Evolutionary conservation across 2,797 vertebrate genomes (phyloP), one percentile per base, ranked within the genome.

Genomic region (Pterois miles): DNA sequence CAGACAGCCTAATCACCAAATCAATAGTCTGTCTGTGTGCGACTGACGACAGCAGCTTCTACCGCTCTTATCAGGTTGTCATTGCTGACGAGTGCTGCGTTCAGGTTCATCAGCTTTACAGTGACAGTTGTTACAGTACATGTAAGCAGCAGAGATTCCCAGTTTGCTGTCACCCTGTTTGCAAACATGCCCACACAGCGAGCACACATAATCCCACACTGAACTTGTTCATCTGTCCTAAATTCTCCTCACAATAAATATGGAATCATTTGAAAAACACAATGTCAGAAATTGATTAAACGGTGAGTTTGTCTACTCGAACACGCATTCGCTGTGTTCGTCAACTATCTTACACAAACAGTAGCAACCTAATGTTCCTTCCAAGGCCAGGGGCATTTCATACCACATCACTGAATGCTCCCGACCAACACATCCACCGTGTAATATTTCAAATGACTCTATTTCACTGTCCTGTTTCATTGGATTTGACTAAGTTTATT

Each of bases 1-100:
- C 91, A 89, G 92, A 94, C 88, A 75, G 70, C 68, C 72, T 91
- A 91, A 92, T 90, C 83, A 25, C 56, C 71, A 74, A 90, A 93
- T 92, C 91, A 91, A 93, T 92, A 88, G 84, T 86, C 86, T 85
- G 86, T 78, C 89, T 89, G 80, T 53, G 80, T 76, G 82, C 23
- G 43, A 64, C 71, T 74, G 67, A 72, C 82, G 77, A 88, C 87
- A 75, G 53, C 79, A 78, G 78, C 50, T 74, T 85, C 72, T 16
- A n/a, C 50, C 8, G 25, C 74, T 83, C 71, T 83, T 53, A 82
- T 91, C 81, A 43, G 60, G 50, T 76, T 65, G 83, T 83, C 86
- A 70, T 74, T 81, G 86, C 78, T 54, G 68, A 83, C 25, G 36
- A 80, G 54, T 2, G 56, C 65, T 59, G 69, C 29, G 29, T 84